Conservation (phyloP, 2,888 invertebrate genomes). For the Agonum fuliginosum region DNA sequence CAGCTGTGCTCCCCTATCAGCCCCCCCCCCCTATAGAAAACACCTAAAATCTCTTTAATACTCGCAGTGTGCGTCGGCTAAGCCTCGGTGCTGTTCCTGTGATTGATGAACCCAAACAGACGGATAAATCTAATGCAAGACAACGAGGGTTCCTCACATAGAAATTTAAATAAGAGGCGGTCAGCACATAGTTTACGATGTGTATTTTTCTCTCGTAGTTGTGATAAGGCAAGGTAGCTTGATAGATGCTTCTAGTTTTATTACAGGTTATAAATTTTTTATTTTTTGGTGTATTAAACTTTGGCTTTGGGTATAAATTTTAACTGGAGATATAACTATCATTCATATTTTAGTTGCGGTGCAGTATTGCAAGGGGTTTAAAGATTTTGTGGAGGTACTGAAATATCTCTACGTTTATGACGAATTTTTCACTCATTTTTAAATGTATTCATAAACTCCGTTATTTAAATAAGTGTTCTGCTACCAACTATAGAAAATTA, state of each 20-base stretch:
- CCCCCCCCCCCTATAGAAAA: slow-evolving; percentile 15
- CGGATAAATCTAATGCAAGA: slow-evolving; percentile 33
- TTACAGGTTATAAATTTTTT: neutral
- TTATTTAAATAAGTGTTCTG: too few species aligned
- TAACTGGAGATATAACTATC: neutral
- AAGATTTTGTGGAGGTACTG: too few species aligned
- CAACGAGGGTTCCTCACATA: slow-evolving; percentile 33
- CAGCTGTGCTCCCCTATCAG: slow-evolving; percentile 26
- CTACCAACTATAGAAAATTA: too few species aligned
- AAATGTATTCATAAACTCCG: too few species aligned
- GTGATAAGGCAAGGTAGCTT: neutral
- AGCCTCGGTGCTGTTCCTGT: slow-evolving; percentile 49
- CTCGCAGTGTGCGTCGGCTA: slow-evolving; percentile 40
- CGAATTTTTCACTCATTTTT: too few species aligned
- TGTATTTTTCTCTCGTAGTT: neutral
- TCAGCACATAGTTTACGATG: slow-evolving; percentile 1
- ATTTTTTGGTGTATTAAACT: neutral
- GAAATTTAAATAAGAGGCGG: slow-evolving; percentile 50
- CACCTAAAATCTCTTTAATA: slow-evolving; percentile 55
- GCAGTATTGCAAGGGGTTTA: too few species aligned
- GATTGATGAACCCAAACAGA: slow-evolving; percentile 56
- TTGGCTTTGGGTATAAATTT: neutral
- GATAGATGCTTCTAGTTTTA: slow-evolving; percentile 2
- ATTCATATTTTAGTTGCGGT: neutral
- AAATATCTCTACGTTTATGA: too few species aligned